Conservation (phyloP, 2,888 invertebrate genomes). For the Pegoplata infirma region DNA sequence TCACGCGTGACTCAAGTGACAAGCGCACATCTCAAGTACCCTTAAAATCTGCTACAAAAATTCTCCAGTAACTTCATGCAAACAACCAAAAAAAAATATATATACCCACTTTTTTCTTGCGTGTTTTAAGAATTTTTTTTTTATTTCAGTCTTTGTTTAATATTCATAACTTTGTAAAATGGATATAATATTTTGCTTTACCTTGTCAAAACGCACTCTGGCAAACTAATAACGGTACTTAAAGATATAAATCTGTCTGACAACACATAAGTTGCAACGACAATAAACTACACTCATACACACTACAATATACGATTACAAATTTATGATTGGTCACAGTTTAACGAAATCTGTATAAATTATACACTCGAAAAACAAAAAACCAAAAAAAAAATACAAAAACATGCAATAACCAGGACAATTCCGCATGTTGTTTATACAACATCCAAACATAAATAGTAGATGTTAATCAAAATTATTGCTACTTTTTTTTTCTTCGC, state of each 20-base stretch:
- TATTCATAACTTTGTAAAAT: background rate
- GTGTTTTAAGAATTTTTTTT: background rate
- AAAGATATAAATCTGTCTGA: constrained; percentile 62
- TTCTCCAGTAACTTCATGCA: too few relatives aligned
- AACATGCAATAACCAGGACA: background rate
- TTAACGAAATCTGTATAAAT: constrained; percentile 54
- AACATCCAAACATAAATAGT: constrained; percentile 46
- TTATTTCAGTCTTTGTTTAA: background rate
- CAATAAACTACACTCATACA: constrained; percentile 3
- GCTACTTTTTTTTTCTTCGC: background rate
- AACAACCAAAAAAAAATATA: too few relatives aligned
- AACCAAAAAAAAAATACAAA: background rate
- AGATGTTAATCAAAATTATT: constrained; percentile 47
- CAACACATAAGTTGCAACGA: constrained; percentile 37
- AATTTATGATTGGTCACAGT: constrained; percentile 63
- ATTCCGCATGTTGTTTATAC: constrained; percentile 51
- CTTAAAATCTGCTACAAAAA: too few relatives aligned
- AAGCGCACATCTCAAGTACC: too few relatives aligned
- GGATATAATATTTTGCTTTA: background rate
- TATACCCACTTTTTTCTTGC: background rate
- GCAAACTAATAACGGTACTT: constrained; percentile 57
- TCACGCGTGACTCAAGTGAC: too few relatives aligned
- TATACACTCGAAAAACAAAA: constrained; percentile 23
- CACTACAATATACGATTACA: constrained; percentile 53
- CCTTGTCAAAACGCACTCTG: constrained; percentile 10